Evolutionary conservation across 2,797 vertebrate species (phyloP), one percentile per base, ranked within the genome.

Genomic region (Vipera latastei): DNA sequence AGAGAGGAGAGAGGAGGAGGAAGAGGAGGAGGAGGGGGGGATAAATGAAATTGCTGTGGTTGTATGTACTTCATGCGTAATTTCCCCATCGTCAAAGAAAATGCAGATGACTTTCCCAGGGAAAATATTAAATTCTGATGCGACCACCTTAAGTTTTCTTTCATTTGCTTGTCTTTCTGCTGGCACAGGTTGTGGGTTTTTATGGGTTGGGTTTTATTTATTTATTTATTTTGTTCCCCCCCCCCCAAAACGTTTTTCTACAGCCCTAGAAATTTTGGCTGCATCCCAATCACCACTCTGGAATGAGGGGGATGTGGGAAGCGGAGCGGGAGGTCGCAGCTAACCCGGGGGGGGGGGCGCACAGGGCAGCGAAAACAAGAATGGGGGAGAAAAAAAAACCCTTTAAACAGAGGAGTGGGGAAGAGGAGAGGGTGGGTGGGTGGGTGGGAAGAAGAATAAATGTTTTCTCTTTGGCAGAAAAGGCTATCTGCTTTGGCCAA

Each of bases 311-410:
- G 83, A 53, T 51, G 0, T 0, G 1, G 88, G 94, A 94, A 96
- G 55, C 0, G 11, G 89, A 69, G 91, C 0, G 0, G 60, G 89
- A 0, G 4, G 56, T 91, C 91, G 92, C 61, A 38, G 89, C 86
- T 89, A 90, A 86, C 90, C 78, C 0, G 0, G 95, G 94, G 92
- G 38, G 38, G 38, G 38, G n/a, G n/a, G 95, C 94, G 92, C 94
- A 95, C 93, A 96, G 95, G 95, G 94, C 95, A 96, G 91, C 5
- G 0, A 93, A 96, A 96, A 16, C 93, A 92, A 53, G 91, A n/a
- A 4, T 22, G 13, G 38, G 14, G 28, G 7, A 18, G 44, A 6
- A 91, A 2, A n/a, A 93, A 7, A 48, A 51, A 51, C 32, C 51
- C 44, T 91, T 73, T 8, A 48, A 83, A 83, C 18, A 22, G 73